Evolutionary conservation across 1,140 invertebrate genomes (phyloP), one percentile per base, ranked within the genome.

Genomic region (Macrocentrus cingulum): DNA sequence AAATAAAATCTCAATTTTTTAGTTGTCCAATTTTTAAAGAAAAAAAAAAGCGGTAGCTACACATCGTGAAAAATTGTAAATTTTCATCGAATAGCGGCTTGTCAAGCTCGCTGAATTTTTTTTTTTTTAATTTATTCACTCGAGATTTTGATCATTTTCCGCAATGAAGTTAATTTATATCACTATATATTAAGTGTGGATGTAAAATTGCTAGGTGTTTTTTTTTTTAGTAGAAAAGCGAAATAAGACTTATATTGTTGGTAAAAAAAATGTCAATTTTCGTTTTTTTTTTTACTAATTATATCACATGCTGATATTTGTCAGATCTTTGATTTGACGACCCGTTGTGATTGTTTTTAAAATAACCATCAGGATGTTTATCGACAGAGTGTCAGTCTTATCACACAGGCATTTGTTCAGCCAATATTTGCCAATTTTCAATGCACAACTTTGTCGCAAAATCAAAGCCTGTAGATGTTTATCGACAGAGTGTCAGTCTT

Each of bases 221-320:
- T 37, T 39, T 56, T 36, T 52, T 48, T 32, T 32, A n/a, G n/a
- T n/a, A n/a, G n/a, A n/a, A n/a, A n/a, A n/a, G n/a, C n/a, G n/a
- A n/a, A n/a, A n/a, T n/a, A n/a, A n/a, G n/a, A n/a, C n/a, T n/a
- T n/a, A n/a, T n/a, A n/a, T n/a, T n/a, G n/a, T n/a, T n/a, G n/a
- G n/a, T n/a, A n/a, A n/a, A n/a, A n/a, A n/a, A n/a, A n/a, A n/a
- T 69, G 46, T 50, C 46, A 32, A 49, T 58, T 58, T 51, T 65
- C 60, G 66, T 63, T 70, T 70, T 70, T n/a, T n/a, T n/a, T n/a
- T n/a, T 77, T 65, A 75, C 72, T 79, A 75, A 75, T 75, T 79
- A 77, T 79, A 79, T 79, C 75, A 79, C 76, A 79, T 77, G 77
- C 72, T 76, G 72, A 8, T 71, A 70, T 67, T 68, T 67, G 69